Conservation (phyloP, 2,797 vertebrate species). For the Dendrocincla tyrannina region DNA sequence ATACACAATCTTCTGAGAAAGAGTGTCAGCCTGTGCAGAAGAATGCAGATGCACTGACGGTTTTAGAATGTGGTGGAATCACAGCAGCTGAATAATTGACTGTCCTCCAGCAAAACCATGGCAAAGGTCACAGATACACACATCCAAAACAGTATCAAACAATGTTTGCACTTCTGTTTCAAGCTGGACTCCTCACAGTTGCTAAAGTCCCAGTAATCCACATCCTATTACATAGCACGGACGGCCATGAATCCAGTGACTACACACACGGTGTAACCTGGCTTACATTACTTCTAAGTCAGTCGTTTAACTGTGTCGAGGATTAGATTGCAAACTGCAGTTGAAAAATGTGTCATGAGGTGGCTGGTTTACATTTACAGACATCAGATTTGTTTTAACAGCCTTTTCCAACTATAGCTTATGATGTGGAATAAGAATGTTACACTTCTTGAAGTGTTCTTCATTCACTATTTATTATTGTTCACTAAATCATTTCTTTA, state of each 20-base stretch:
- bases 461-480: neutral
- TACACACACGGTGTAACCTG: neutral
- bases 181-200: neutral
- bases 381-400: constrained; percentile 30
- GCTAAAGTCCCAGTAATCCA: neutral
- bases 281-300: neutral
- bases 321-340: constrained; percentile 11
- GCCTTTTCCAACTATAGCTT: constrained; percentile 31
- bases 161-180: neutral
- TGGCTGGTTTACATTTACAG: neutral
- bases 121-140: neutral
- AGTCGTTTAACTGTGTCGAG: neutral
- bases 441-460: neutral
- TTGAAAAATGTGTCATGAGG: constrained; percentile 24
- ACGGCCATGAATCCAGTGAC: neutral
- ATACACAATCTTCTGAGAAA: neutral
- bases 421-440: neutral
- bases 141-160: neutral
- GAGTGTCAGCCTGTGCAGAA: neutral
- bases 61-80: neutral
- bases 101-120: constrained; percentile 1
- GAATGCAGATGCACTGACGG: neutral
- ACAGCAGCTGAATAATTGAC: constrained; percentile 11
- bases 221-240: neutral
- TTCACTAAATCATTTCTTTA: constrained; percentile 3